These are phyloP conservation scores for Bubo bubo DNA, from an alignment of 2,113 vertebrate species.

Conservation along the genomic window DNA sequence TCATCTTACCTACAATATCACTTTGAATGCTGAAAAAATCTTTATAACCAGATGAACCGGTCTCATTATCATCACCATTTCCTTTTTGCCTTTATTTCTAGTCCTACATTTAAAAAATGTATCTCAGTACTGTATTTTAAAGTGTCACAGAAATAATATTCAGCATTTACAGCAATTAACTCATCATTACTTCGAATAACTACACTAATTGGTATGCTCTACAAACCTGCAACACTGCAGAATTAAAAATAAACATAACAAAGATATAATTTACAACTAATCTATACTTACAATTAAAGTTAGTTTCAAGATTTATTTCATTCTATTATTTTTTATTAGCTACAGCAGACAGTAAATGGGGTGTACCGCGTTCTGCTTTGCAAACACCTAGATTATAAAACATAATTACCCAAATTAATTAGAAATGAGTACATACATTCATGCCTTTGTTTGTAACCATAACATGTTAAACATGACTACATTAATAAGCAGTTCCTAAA, in stretches of 20 bases:
- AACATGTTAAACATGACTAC: slow-evolving; percentile 74
- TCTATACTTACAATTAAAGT: slow-evolving; percentile 80
- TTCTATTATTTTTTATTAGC: slow-evolving; percentile 83
- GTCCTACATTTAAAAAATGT: background rate
- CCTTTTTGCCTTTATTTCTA: background rate
- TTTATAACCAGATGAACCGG: background rate
- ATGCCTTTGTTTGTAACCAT: slow-evolving; percentile 73
- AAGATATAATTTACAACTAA: slow-evolving; percentile 80
- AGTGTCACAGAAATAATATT: slow-evolving; percentile 72
- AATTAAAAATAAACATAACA: slow-evolving; percentile 85
- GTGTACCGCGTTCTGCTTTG: slow-evolving; percentile 74
- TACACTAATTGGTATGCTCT: slow-evolving; percentile 78
- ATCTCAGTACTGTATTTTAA: slow-evolving; percentile 59
- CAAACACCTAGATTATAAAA: slow-evolving; percentile 83
- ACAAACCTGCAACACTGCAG: slow-evolving; percentile 80
- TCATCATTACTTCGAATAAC: slow-evolving; percentile 79
- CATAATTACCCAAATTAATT: slow-evolving; percentile 84
- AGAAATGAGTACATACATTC: slow-evolving; percentile 72
- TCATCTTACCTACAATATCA: background rate
- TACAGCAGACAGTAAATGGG: slow-evolving; percentile 78
- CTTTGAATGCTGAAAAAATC: background rate
- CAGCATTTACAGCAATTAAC: slow-evolving; percentile 78
- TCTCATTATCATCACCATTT: background rate
- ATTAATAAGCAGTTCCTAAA: slow-evolving; percentile 62
- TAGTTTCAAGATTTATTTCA: slow-evolving; percentile 80